These are phyloP conservation scores for Carollia perspicillata DNA, from an alignment of 2,113 vertebrate genomes.

Conservation along the genomic window DNA sequence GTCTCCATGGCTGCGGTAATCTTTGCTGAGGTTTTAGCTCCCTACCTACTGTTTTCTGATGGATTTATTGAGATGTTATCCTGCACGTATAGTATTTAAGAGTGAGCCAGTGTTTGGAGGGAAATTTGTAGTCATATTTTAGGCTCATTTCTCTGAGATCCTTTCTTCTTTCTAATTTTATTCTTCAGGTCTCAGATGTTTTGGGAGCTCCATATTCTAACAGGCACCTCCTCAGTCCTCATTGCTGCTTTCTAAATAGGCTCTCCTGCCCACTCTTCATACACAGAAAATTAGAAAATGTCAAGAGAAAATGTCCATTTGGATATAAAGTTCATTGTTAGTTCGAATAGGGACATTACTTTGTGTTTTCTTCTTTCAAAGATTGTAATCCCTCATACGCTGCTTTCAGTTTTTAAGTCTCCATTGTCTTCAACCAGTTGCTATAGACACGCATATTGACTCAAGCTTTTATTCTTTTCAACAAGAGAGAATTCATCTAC, in stretches of 20 bases:
- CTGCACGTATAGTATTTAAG: neutral
- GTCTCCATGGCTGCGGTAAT: neutral
- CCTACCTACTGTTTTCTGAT: neutral
- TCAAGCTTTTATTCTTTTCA: neutral
- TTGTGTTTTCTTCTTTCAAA: neutral
- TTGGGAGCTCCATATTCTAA: neutral
- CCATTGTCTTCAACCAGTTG: neutral
- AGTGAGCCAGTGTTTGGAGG: neutral
- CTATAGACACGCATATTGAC: neutral
- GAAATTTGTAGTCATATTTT: neutral
- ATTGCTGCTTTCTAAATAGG: neutral
- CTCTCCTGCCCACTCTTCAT: too few species aligned
- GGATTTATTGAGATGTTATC: neutral
- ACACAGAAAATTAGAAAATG: neutral
- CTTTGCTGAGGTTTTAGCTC: neutral
- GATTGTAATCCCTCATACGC: neutral
- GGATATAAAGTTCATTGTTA: neutral
- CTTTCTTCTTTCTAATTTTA: neutral
- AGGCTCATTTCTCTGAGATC: neutral
- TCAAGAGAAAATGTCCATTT: neutral
- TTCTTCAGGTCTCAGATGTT: neutral
- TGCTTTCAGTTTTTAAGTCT: neutral
- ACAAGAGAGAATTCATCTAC: neutral
- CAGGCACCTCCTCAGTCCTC: neutral
- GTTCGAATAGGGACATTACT: neutral